Evolutionary conservation across 2,797 vertebrate genomes (phyloP), one percentile per base, ranked within the genome.

Genomic region (Adrianichthys oophorus): DNA sequence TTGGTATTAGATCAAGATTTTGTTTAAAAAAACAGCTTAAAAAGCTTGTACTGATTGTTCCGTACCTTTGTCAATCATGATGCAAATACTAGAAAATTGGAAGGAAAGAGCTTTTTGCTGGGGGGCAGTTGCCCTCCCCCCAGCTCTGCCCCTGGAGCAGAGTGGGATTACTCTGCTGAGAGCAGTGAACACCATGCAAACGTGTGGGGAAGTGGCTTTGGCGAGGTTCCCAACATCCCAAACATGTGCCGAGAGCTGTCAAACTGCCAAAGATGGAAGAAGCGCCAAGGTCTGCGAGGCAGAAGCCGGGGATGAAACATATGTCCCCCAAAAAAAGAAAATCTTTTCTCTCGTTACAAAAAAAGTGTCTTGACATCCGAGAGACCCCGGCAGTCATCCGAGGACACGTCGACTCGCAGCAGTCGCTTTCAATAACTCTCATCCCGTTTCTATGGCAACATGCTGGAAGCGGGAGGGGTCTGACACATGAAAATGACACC

Each of bases 141-240:
- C 7, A 29, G 26, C 26, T 29, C 26, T 7, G 1, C 26, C 26
- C 26, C 26, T 29, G 26, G 26, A 29, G 32, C 60, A 67, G 76
- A 81, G 64, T 65, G 64, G 81, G 78, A 84, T 84, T 84, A 80
- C 65, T 70, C 56, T 52, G 44, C 50, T 18, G 29, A 72, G 66
- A 76, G 78, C 83, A 85, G 86, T 81, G 87, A 87, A 87, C 85
- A 79, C 80, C 80, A 84, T 79, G 85, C 87, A 82, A 89, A 81
- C 87, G 89, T 90, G 10, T 37, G 32, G 85, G 89, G 89, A 92
- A 91, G 90, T 82, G 85, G 84, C 87, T 90, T 90, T 91, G 89
- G 87, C 89, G 84, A 74, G 71, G 70, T 79, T 83, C 66, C 85
- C 90, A 91, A 92, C 89, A 90, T 91, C 90, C 90, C 89, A 90